These are phyloP conservation scores for Parnassius glacialis DNA, from an alignment of 2,888 invertebrate species.

Conservation along the genomic window DNA sequence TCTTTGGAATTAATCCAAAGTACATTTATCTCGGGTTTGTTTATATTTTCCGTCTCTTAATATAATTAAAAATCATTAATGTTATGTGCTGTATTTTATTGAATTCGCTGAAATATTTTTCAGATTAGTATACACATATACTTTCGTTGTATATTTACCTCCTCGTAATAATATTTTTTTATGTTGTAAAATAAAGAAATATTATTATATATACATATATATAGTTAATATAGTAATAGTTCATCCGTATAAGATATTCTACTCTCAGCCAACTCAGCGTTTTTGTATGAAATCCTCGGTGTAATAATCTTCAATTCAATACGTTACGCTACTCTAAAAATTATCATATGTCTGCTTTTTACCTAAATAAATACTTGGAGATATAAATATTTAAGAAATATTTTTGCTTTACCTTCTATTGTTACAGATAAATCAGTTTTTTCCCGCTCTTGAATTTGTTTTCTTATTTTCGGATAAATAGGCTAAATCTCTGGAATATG, in stretches of 20 bases:
- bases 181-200: no score
- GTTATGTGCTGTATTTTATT: not conserved
- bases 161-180: no score
- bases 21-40: constrained; percentile 10
- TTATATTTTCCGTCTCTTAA: not conserved
- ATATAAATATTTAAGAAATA: constrained; percentile 23
- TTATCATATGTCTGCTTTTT: constrained; percentile 14
- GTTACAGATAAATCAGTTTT: constrained; percentile 23
- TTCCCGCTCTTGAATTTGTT: constrained; percentile 17
- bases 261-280: not conserved
- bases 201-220: no score
- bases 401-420: constrained; percentile 22
- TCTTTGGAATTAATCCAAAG: constrained; percentile 20
- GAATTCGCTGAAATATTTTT: no score
- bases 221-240: not conserved
- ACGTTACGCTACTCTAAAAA: constrained; percentile 8
- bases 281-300: constrained; percentile 11
- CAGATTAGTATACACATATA: no score
- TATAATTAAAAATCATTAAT: not conserved
- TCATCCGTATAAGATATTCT: constrained; percentile 9
- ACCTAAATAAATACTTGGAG: constrained; percentile 15
- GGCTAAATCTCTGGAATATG: constrained; percentile 25
- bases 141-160: no score
- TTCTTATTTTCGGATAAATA: constrained; percentile 24
- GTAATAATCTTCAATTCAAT: constrained; percentile 15